Evolutionary conservation across 2,888 invertebrate genomes (phyloP).

Genomic region (Cremastinae sp.): DNA sequence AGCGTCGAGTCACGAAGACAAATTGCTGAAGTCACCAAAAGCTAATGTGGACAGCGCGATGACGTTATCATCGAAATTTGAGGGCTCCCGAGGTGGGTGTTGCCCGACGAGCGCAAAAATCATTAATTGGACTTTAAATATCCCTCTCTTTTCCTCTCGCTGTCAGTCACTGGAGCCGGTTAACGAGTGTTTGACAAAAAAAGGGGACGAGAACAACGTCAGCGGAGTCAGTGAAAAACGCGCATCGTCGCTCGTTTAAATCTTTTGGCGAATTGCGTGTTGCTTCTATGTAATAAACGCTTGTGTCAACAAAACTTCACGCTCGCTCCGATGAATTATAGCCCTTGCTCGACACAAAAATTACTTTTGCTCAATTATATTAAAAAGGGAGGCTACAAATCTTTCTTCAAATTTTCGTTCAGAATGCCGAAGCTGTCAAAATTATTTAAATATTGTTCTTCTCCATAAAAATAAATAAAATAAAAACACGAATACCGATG

Average conservation of each 20-base stretch:
- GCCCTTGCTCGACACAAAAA: slow-evolving; percentile 42
- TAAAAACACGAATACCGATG: no score
- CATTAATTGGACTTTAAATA: slow-evolving; percentile 64
- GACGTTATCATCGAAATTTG: slow-evolving; percentile 49
- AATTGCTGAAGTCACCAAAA: slow-evolving; percentile 67
- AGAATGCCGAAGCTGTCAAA: not conserved
- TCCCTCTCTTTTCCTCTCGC: slow-evolving; percentile 35
- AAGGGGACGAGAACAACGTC: not conserved
- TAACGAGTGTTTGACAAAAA: slow-evolving; percentile 1
- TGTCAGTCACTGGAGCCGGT: slow-evolving; percentile 56
- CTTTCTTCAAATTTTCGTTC: slow-evolving; percentile 22
- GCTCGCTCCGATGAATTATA: slow-evolving; percentile 64
- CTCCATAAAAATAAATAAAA: no score
- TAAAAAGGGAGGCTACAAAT: slow-evolving; percentile 41
- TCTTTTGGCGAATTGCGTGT: slow-evolving; percentile 35
- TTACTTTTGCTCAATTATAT: slow-evolving; percentile 68
- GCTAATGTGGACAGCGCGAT: slow-evolving; percentile 8
- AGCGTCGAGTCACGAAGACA: slow-evolving; percentile 74
- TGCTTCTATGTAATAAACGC: slow-evolving; percentile 66
- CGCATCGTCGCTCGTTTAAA: no score
- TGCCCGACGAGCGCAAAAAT: slow-evolving; percentile 61
- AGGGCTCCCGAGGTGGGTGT: slow-evolving; percentile 37
- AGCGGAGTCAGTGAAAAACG: not conserved
- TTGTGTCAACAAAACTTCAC: slow-evolving; percentile 63
- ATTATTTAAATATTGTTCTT: no score